Evolutionary conservation across 2,113 vertebrate species (phyloP).

Genomic region (Ochotona curzoniae): DNA sequence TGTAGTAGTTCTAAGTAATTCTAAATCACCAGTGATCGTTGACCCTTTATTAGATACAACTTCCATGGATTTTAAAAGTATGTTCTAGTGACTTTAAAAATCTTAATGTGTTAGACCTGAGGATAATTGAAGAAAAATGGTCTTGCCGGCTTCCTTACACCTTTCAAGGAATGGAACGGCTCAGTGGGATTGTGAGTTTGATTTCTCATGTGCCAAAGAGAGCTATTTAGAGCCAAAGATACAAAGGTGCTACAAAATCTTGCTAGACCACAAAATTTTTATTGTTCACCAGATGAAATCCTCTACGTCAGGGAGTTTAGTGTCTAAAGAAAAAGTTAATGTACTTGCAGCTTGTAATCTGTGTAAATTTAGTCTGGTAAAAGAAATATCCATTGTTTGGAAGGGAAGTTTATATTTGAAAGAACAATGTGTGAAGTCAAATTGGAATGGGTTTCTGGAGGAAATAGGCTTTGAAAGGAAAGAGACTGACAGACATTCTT

Average conservation of each 20-base stretch:
- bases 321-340: conserved; percentile 17
- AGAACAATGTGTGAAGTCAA: not conserved
- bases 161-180: not conserved
- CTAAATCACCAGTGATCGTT: not conserved
- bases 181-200: conserved; percentile 1
- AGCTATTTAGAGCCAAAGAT: not conserved
- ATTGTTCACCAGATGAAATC: not conserved
- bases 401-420: not conserved
- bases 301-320: not conserved
- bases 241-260: not conserved
- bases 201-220: not conserved
- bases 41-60: not conserved
- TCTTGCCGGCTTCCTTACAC: not conserved
- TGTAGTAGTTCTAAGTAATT: not conserved
- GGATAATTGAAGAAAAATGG: not conserved
- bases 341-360: not conserved
- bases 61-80: conserved; percentile 19
- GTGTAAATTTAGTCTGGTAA: not conserved
- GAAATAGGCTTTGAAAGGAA: not conserved
- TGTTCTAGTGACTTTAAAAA: not conserved
- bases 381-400: not conserved
- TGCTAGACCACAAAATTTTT: not conserved
- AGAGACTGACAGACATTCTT: not conserved
- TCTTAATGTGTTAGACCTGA: not conserved
- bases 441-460: not conserved